Evolutionary conservation across 2,113 vertebrate species (phyloP), one percentile per base, ranked within the genome.

Genomic region (Cinclus mexicanus): DNA sequence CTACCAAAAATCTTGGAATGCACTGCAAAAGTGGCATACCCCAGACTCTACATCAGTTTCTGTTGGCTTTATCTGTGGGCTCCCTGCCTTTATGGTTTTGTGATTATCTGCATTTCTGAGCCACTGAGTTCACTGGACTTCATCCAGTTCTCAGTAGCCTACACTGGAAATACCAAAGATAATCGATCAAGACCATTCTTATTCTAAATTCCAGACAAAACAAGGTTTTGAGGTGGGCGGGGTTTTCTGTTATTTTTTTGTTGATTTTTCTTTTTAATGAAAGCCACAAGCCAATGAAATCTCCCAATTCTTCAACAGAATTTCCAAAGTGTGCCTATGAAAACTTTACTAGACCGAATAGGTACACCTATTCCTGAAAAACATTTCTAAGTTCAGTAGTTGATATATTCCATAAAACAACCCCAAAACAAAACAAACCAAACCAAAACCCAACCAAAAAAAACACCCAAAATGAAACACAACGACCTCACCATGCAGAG

Each of bases 151-250:
- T 42, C 39, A 41, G 39, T 24, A 90, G 14, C 20, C 25, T 63
- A 39, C 12, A 19, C 21, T 23, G 42, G 44, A 93, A 82, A 42
- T 42, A 13, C 19, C 29, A 61, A 47, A 55, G 29, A 49, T 19
- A 35, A 1, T 53, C 0, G 0, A 60, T 22, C 20, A 59, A 28
- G 49, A 67, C 1, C 1, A 9, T 50, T 84, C 74, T 70, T 44
- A 53, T 75, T 53, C 56, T 55, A 60, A 65, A 87, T 7, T 42
- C 33, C 29, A 47, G 26, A 7, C 8, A 70, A 89, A 78, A 78
- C 4, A 10, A 42, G 6, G 4, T 8, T 67, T 83, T 33, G n/a
- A 59, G 9, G 25, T 28, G 10, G 1, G 14, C 35, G 14, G 11
- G 2, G 7, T 15, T 52, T 52, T 52, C 26, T 29, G 50, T 26